A percentile compares a stretch with the other conserved stretches of the same genome.
Evolutionary conservation across 1,140 invertebrate genomes (phyloP).

Genomic region (Lepidostoma basale): DNA sequence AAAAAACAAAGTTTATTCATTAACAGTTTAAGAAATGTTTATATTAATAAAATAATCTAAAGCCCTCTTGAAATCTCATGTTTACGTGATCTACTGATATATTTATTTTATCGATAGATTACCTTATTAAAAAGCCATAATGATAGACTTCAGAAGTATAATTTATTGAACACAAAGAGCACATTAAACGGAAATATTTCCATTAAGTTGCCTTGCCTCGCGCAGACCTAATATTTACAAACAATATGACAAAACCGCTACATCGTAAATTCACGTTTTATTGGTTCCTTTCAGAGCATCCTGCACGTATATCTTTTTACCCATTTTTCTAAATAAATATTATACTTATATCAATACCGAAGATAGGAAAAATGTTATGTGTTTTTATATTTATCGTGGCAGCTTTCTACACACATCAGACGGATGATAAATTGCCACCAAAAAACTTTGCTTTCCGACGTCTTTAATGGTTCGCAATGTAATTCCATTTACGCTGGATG

Average conservation of each 20-base stretch:
- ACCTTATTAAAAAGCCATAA: too few relatives aligned
- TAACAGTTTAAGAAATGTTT: too few relatives aligned
- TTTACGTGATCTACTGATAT: too few relatives aligned
- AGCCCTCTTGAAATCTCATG: too few relatives aligned
- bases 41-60: too few relatives aligned
- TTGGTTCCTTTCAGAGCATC: not conserved
- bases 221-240: too few relatives aligned
- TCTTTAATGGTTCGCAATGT: not conserved
- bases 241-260: not conserved
- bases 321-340: not conserved
- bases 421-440: slow-evolving; percentile 14
- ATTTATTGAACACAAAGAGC: too few relatives aligned
- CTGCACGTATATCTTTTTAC: not conserved
- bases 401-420: slow-evolving; percentile 1
- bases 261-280: not conserved
- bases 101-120: too few relatives aligned
- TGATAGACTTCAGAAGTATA: too few relatives aligned
- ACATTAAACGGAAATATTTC: too few relatives aligned
- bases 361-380: not conserved
- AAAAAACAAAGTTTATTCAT: too few relatives aligned
- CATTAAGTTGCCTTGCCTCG: too few relatives aligned
- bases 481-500: slow-evolving; percentile 4
- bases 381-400: slow-evolving; percentile 1
- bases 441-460: slow-evolving; percentile 5
- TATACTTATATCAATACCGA: slow-evolving; percentile 6